Conservation (phyloP, 2,888 invertebrate genomes). For the Euzophera pinguis region DNA sequence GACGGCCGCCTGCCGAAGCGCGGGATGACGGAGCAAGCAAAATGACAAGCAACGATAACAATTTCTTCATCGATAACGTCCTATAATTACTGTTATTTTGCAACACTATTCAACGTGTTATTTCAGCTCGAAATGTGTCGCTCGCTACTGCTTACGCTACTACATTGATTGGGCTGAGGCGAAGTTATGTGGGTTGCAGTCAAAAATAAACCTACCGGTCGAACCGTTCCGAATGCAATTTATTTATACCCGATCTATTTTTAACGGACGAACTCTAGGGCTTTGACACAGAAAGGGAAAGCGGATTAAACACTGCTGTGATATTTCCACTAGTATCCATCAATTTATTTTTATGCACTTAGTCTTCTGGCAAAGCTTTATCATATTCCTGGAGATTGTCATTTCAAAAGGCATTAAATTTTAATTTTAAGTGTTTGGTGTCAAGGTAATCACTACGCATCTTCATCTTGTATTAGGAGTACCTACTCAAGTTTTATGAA, state of each 20-base stretch:
- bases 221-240: conserved; percentile 13
- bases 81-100: conserved; percentile 41
- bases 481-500: too few species aligned
- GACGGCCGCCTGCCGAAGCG: conserved; percentile 26
- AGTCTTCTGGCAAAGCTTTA: neutral
- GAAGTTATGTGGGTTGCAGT: conserved; percentile 10
- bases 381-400: too few species aligned
- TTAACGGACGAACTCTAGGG: conserved; percentile 14
- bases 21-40: conserved; percentile 21
- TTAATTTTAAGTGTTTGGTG: too few species aligned
- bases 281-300: conserved; percentile 13
- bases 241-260: conserved; percentile 14
- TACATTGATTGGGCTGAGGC: neutral
- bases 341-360: neutral
- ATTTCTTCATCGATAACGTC: conserved; percentile 57
- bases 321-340: neutral
- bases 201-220: conserved; percentile 10
- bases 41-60: conserved; percentile 36
- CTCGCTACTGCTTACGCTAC: conserved; percentile 7
- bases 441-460: too few species aligned
- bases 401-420: too few species aligned
- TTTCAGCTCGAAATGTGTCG: conserved; percentile 18
- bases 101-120: conserved; percentile 27
- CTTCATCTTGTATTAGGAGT: too few species aligned
- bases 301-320: neutral